These are phyloP conservation scores for Apamea sordens DNA, from an alignment of 2,888 invertebrate genomes.

Conservation along the genomic window DNA sequence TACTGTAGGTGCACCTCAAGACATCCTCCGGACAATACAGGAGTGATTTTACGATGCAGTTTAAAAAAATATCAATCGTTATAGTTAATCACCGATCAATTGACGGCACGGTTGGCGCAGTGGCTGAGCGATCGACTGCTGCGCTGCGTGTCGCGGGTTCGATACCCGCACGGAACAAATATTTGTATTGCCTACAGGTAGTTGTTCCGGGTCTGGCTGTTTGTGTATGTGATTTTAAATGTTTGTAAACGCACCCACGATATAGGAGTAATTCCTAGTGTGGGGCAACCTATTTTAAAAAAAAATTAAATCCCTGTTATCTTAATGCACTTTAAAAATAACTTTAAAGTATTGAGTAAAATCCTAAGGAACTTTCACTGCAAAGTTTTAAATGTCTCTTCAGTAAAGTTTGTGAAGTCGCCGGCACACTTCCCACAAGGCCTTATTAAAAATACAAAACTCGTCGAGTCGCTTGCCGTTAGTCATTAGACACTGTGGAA, in stretches of 20 bases:
- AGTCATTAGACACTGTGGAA: slow-evolving; percentile 74
- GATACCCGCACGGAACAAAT: too few species aligned
- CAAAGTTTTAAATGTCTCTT: slow-evolving; percentile 67
- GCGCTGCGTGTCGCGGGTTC: too few species aligned
- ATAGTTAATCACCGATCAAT: slow-evolving; percentile 19
- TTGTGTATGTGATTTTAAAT: too few species aligned
- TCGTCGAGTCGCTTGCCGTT: slow-evolving; percentile 72
- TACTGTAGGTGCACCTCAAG: neutral
- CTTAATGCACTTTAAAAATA: slow-evolving; percentile 45
- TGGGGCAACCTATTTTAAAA: too few species aligned
- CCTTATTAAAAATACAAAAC: slow-evolving; percentile 84
- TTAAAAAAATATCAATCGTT: neutral
- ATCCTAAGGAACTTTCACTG: slow-evolving; percentile 47
- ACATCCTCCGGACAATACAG: neutral
- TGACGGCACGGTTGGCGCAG: too few species aligned
- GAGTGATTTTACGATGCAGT: too few species aligned
- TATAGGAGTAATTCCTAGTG: too few species aligned
- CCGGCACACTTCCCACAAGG: slow-evolving; percentile 72
- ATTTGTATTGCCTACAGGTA: too few species aligned
- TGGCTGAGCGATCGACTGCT: too few species aligned
- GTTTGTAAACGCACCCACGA: too few species aligned
- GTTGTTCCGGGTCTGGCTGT: too few species aligned
- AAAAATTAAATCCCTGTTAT: slow-evolving; percentile 14
- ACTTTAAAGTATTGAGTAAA: slow-evolving; percentile 51
- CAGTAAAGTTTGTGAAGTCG: slow-evolving; percentile 53